These are phyloP conservation scores for Tursiops truncatus DNA, from an alignment of 2,113 vertebrate species.

Conservation along the genomic window DNA sequence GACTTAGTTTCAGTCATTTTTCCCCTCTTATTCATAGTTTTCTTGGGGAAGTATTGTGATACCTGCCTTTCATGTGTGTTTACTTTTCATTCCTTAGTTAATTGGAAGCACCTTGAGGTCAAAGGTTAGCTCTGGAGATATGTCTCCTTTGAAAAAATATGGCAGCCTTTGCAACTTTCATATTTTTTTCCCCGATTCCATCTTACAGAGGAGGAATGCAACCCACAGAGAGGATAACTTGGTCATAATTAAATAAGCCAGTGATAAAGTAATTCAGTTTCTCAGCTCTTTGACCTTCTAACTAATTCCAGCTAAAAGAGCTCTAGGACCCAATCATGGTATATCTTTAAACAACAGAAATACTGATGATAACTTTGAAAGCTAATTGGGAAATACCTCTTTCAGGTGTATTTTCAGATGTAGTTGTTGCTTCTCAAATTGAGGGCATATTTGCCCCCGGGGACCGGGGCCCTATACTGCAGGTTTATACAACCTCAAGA, in stretches of 20 bases:
- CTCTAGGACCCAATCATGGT: background rate
- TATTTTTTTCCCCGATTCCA: background rate
- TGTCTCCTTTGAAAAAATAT: background rate
- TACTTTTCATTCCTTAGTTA: constrained; percentile 60
- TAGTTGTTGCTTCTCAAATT: background rate
- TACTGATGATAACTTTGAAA: background rate
- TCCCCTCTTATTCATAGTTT: background rate
- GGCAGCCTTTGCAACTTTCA: background rate
- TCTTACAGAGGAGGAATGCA: constrained; percentile 20
- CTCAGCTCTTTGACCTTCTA: constrained; percentile 60
- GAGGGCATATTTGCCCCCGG: background rate
- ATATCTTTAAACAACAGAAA: background rate
- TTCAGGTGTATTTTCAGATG: constrained; percentile 10
- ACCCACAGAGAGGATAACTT: background rate
- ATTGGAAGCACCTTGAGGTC: constrained; percentile 66
- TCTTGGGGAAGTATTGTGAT: background rate
- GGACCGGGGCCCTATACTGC: background rate
- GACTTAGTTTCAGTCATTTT: background rate
- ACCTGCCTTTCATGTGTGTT: constrained; percentile 30
- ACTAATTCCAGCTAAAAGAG: constrained; percentile 55
- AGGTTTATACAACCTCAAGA: background rate
- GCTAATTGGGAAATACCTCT: background rate
- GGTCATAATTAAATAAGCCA: constrained; percentile 48
- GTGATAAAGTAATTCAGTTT: constrained; percentile 39
- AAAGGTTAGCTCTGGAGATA: constrained; percentile 38